These are phyloP conservation scores for Thereva nobilitata DNA, from an alignment of 2,888 invertebrate species.

Conservation along the genomic window DNA sequence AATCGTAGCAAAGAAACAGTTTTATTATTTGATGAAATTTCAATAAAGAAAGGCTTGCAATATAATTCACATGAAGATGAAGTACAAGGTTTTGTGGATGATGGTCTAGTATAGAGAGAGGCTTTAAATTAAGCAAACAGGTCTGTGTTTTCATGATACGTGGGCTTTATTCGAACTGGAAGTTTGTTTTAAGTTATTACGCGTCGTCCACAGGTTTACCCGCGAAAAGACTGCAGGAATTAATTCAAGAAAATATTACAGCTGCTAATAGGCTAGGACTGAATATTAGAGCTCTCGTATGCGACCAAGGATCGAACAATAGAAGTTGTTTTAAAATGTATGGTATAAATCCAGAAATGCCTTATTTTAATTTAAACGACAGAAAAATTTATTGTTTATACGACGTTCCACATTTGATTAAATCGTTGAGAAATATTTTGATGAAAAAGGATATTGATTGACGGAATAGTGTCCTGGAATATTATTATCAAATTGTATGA, in stretches of 20 bases:
- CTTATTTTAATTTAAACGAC: too few relatives aligned
- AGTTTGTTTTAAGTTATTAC: constrained; percentile 24
- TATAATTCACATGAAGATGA: constrained; percentile 29
- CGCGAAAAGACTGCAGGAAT: background rate
- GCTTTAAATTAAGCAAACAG: constrained; percentile 18
- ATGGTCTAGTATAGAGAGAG: constrained; percentile 16
- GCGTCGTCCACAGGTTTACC: constrained; percentile 2
- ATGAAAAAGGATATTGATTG: constrained; percentile 20
- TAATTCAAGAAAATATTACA: constrained; percentile 2
- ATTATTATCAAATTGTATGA: constrained; percentile 21
- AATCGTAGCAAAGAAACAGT: constrained; percentile 20
- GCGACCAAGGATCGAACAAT: background rate
- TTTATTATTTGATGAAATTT: constrained; percentile 34
- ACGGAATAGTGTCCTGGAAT: constrained; percentile 35
- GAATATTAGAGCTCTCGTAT: constrained; percentile 17
- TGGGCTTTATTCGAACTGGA: constrained; percentile 21
- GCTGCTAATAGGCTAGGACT: constrained; percentile 3
- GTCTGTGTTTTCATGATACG: constrained; percentile 12
- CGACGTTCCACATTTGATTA: constrained; percentile 26
- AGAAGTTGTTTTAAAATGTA: too few relatives aligned
- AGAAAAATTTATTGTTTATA: too few relatives aligned
- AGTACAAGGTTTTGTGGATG: constrained; percentile 33
- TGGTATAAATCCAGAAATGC: too few relatives aligned
- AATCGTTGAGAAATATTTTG: constrained; percentile 26
- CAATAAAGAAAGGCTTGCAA: constrained; percentile 29